These are phyloP conservation scores for Rhinopithecus roxellana DNA, from an alignment of 2,113 vertebrate genomes.

Conservation along the genomic window DNA sequence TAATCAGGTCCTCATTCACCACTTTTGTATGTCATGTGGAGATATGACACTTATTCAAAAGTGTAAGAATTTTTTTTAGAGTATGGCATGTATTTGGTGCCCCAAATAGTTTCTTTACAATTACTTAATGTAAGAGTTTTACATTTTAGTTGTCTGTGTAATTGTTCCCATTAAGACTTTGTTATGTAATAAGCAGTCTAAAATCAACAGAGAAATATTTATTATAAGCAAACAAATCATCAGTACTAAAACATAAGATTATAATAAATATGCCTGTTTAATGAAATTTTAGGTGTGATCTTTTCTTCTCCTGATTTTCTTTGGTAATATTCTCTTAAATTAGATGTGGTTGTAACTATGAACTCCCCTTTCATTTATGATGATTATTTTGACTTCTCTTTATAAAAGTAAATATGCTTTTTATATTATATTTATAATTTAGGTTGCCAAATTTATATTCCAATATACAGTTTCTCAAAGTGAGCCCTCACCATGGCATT, in stretches of 20 bases:
- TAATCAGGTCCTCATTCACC: background rate
- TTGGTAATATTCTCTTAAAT: background rate
- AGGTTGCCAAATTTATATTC: background rate
- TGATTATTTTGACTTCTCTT: background rate
- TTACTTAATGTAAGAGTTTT: background rate
- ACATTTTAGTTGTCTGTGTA: background rate
- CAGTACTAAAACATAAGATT: background rate
- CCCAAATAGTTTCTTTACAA: background rate
- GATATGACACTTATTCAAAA: background rate
- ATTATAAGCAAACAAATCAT: background rate
- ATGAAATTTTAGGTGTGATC: background rate
- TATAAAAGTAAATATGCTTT: background rate
- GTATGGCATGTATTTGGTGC: background rate
- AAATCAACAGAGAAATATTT: background rate
- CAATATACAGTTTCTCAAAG: background rate
- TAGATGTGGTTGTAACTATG: background rate
- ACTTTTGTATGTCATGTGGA: background rate
- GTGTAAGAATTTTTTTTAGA: background rate
- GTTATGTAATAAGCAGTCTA: background rate
- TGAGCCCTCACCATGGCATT: accelerated
- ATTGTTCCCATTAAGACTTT: background rate
- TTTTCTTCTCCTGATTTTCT: background rate
- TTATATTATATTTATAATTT: background rate
- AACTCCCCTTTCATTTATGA: background rate
- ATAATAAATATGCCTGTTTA: background rate